Evolutionary conservation across 2,797 vertebrate species (phyloP), one percentile per base, ranked within the genome.

Genomic region (Uromys caudimaculatus): DNA sequence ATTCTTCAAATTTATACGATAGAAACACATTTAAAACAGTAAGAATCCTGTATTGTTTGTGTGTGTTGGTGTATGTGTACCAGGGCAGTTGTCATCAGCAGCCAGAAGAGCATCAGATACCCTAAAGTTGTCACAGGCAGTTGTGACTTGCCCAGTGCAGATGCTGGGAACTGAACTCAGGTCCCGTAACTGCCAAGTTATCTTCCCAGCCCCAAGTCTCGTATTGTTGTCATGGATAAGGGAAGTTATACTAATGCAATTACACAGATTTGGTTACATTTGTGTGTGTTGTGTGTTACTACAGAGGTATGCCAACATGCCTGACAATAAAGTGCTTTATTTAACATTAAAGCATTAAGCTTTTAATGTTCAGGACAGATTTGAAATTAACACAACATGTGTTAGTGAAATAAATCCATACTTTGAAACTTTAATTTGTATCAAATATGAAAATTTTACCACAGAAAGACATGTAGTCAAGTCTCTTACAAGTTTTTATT

Each of bases 1-100:
- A 3, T 29, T 64, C 29, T 32, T 64, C 32, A 47, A 64, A 44
- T 62, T 9, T n/a, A 16, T 47, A 67, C 56, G 91, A 64, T 0
- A 89, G 52, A 21, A 90, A 94, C n/a, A 97, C 84, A 95, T 73
- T 95, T 77, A 90, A 89, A 95, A 82, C 0, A 88, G 52, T 78
- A 90, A 95, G 92, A 84, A 78, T 7, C 50, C 17, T 79, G 71
- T 24, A 41, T 19, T n/a, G 75, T 32, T 4, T 58, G 56, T 44
- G 71, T 54, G 35, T 54, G n/a, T 41, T 54, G 38, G 35, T 58
- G 35, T 56, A 38, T 14, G 35, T 24, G 23, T 38, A 60, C n/a
- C n/a, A 58, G 54, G 56, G 13, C 54, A 82, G n/a, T 14, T 58
- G 54, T 82, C 38, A 60, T 29, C 35, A 38, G 78, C 52, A 58